Conservation (phyloP, 64 coral and sea anemone genomes). For the Montipora capricornis region DNA sequence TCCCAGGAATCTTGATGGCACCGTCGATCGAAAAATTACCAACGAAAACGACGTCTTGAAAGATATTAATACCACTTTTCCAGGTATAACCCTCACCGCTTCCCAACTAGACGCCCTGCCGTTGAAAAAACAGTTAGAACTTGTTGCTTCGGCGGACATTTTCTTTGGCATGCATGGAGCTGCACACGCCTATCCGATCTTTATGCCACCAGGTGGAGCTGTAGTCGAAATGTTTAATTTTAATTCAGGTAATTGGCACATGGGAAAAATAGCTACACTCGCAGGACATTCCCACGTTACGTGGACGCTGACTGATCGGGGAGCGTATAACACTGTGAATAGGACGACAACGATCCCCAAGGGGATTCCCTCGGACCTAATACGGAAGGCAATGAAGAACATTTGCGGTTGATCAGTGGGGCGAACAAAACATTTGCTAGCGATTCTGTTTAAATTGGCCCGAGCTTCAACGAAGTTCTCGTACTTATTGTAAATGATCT, state of each 20-base stretch:
- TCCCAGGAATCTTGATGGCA: conserved; percentile 1
- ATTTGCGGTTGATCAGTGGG: not conserved
- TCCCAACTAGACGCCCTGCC: not conserved
- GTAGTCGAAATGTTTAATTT: conserved; percentile 32
- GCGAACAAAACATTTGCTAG: not conserved
- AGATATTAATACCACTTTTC: not conserved
- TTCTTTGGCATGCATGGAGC: conserved; percentile 41
- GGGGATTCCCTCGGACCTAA: not conserved
- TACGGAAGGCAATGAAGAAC: not conserved
- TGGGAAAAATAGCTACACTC: conserved; percentile 20
- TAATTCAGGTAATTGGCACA: conserved; percentile 16
- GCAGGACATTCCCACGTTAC: conserved; percentile 14
- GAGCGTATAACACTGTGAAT: not conserved
- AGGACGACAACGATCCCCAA: not conserved
- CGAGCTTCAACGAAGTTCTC: too few species aligned
- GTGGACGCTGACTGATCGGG: not conserved
- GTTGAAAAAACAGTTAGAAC: conserved; percentile 7
- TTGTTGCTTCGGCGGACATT: conserved; percentile 25
- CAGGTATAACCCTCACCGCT: not conserved
- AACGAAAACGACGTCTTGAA: conserved; percentile 29
- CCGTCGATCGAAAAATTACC: not conserved
- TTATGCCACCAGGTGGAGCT: conserved; percentile 17
- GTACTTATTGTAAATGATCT: too few species aligned
- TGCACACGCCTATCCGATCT: conserved; percentile 22
- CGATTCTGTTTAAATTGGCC: too few species aligned